These are phyloP conservation scores for Cybosia mesomella DNA, from an alignment of 2,888 invertebrate genomes.

Conservation along the genomic window DNA sequence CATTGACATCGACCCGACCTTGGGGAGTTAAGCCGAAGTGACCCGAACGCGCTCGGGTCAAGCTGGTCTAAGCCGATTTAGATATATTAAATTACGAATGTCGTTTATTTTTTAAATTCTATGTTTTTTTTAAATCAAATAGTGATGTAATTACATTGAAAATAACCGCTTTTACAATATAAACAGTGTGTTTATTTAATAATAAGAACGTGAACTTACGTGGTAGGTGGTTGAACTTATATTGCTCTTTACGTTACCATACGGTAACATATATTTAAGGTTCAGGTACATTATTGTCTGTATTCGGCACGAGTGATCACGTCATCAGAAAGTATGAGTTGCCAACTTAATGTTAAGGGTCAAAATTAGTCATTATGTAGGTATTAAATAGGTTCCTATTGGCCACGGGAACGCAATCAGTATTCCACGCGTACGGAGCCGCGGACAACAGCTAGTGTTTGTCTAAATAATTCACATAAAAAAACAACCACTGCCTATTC, in stretches of 20 bases:
- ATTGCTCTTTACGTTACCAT: not conserved
- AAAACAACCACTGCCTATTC: not conserved
- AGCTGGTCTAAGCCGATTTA: conserved; percentile 48
- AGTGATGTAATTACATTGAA: not conserved
- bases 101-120: not conserved
- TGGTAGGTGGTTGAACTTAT: not conserved
- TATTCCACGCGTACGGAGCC: too few species aligned
- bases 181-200: not conserved
- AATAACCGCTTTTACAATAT: not conserved
- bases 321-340: not conserved
- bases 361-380: too few species aligned
- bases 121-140: not conserved
- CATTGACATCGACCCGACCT: conserved; percentile 64
- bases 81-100: conserved; percentile 12
- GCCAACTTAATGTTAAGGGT: not conserved
- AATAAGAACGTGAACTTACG: not conserved
- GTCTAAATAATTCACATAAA: not conserved
- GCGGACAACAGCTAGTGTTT: too few species aligned
- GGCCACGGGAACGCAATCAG: too few species aligned
- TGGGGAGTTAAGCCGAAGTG: conserved; percentile 59
- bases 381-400: too few species aligned
- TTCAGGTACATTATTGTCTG: not conserved
- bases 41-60: conserved; percentile 58
- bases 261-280: not conserved
- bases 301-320: not conserved